These are phyloP conservation scores for Fregetta grallaria DNA, from an alignment of 2,113 vertebrate species.

Conservation along the genomic window DNA sequence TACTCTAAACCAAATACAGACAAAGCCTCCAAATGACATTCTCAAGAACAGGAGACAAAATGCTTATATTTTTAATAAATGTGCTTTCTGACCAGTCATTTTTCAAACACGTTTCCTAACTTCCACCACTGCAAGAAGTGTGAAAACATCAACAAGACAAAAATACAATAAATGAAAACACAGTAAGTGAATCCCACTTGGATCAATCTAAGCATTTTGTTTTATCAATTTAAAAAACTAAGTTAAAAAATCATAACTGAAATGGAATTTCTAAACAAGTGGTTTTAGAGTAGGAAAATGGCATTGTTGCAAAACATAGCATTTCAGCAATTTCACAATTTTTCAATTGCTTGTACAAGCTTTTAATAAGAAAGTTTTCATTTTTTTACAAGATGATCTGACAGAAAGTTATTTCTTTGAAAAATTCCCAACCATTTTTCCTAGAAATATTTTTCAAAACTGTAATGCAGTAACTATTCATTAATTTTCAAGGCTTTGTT, in stretches of 20 bases:
- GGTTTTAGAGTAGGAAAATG: conserved; percentile 48
- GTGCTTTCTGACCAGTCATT: not conserved
- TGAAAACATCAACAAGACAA: not conserved
- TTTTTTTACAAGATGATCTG: conserved; percentile 12
- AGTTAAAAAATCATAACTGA: conserved; percentile 19
- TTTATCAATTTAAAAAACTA: not conserved
- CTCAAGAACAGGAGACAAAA: not conserved
- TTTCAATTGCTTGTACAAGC: conserved; percentile 31
- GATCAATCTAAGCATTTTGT: not conserved
- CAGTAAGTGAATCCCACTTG: not conserved
- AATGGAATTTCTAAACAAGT: conserved; percentile 49
- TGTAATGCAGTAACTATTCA: not conserved
- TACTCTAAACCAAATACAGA: not conserved
- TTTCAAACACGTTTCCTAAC: not conserved
- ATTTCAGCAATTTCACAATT: conserved; percentile 48
- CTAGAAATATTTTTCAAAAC: conserved; percentile 47
- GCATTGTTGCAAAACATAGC: conserved; percentile 26
- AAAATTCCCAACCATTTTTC: conserved; percentile 48
- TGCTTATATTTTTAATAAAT: not conserved
- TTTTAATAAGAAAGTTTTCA: not conserved
- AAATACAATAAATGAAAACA: not conserved
- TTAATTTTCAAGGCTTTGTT: conserved; percentile 26
- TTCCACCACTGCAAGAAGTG: not conserved
- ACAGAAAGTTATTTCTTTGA: conserved; percentile 35
- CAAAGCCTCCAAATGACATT: not conserved